phyloP scores from a whole-genome alignment of 2,888 invertebrate genomes.

The Drosophila fungiperda region DNA sequence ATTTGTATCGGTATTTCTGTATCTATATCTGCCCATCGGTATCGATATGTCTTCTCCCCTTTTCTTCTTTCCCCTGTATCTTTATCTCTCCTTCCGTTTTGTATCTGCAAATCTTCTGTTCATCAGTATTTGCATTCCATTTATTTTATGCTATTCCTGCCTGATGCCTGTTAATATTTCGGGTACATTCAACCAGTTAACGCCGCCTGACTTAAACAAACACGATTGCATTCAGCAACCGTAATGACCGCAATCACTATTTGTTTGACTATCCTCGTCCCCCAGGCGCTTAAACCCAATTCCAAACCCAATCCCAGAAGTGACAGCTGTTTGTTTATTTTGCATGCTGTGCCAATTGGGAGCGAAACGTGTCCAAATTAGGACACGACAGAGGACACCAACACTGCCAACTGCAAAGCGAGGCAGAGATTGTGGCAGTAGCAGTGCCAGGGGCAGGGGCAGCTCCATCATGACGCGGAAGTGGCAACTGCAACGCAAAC shows the following conservation, averaged over 20 bases:
- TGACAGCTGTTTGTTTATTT: slow-evolving; percentile 60
- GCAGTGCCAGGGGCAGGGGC: neutral
- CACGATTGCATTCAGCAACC: slow-evolving; percentile 39
- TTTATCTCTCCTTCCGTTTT: neutral
- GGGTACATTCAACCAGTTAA: slow-evolving; percentile 24
- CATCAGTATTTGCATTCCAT: neutral
- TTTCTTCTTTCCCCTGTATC: neutral
- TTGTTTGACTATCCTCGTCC: slow-evolving; percentile 7
- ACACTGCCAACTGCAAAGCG: slow-evolving; percentile 42
- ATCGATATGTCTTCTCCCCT: too few species aligned
- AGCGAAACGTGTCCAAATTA: slow-evolving; percentile 73
- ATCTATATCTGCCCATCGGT: neutral
- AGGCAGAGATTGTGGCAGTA: neutral
- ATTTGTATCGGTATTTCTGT: neutral
- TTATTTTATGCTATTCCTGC: neutral
- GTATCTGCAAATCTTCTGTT: neutral
- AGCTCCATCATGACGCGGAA: slow-evolving; percentile 46
- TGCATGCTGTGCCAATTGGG: slow-evolving; percentile 66
- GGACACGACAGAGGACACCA: slow-evolving; percentile 65
- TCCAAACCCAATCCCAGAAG: neutral
- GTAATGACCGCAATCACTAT: slow-evolving; percentile 59
- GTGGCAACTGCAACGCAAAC: slow-evolving; percentile 59
- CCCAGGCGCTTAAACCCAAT: neutral
- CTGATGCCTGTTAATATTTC: slow-evolving; percentile 6
- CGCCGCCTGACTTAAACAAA: slow-evolving; percentile 21